Evolutionary conservation across 1,140 invertebrate genomes (phyloP), one percentile per base, ranked within the genome.

Genomic region (Pseudomyrmex pallidus): DNA sequence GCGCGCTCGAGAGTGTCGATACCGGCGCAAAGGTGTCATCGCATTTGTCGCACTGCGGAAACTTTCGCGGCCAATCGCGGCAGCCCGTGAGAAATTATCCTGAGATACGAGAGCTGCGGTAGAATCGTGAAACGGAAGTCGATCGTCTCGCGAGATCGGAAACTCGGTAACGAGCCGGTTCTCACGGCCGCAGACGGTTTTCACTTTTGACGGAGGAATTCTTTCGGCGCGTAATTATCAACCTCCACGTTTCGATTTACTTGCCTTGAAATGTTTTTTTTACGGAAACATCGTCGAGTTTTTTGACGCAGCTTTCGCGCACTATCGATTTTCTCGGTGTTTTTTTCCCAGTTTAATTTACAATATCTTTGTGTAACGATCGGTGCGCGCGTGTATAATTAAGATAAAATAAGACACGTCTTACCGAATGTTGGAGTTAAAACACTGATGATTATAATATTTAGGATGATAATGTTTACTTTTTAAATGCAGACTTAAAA

Each of bases 51-150:
- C 72, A 84, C 63, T 87, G 84, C 74, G 83, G 61, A 85, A 87
- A 88, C 86, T 88, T 88, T 88, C 83, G 62, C 76, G 86, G 83
- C 80, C 87, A 87, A 80, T 87, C 86, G 67, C 67, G 46, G 15
- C 25, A 20, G 54, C 54, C 22, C 82, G 68, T 68, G 86, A 74
- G 74, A 87, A 83, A 87, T 84, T 84, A 83, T 74, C 82, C 54
- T 64, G 68, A 74, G 67, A 66, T 54, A 46, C 44, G 74, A 50
- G 63, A 70, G 68, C 56, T 73, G 15, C 64, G 82, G 54, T 67
- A 35, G 82, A 78, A 80, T 84, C 48, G 66, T 57, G 52, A 25
- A 72, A 57, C 78, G 85, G 86, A 87, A 87, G 86, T 83, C 72
- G 84, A 87, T 86, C 78, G 48, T 86, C 86, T 61, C 67, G 44